A percentile compares a stretch with the other conserved stretches of the same genome.
phyloP scores from a whole-genome alignment of 1,140 invertebrate species.

The Pissodes strobi region DNA sequence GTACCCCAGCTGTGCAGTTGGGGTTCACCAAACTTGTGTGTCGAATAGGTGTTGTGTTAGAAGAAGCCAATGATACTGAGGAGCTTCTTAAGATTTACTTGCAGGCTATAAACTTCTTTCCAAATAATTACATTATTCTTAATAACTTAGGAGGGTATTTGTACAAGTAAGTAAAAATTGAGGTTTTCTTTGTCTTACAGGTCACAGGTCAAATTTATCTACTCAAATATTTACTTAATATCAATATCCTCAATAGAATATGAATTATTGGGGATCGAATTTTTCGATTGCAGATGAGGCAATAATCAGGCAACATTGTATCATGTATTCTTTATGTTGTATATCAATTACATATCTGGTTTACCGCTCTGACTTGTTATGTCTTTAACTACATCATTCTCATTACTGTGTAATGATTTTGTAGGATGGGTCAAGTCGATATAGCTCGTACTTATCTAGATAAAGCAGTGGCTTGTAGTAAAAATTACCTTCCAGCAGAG shows the following conservation, averaged over 20 bases:
- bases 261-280: too few relatives aligned
- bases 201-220: too few relatives aligned
- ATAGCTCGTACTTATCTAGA: conserved; percentile 41
- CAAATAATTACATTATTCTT: conserved; percentile 41
- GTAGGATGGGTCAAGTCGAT: conserved; percentile 38
- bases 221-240: too few relatives aligned
- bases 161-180: conserved; percentile 36
- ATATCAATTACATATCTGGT: too few relatives aligned
- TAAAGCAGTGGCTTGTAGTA: conserved; percentile 33
- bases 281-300: too few relatives aligned
- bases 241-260: too few relatives aligned
- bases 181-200: too few relatives aligned
- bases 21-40: conserved; percentile 35
- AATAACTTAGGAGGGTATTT: conserved; percentile 46
- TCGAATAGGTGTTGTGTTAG: conserved; percentile 34
- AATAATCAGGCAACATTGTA: too few relatives aligned
- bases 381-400: too few relatives aligned
- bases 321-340: too few relatives aligned
- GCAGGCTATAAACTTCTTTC: conserved; percentile 43
- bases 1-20: conserved; percentile 30
- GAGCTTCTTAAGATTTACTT: conserved; percentile 43
- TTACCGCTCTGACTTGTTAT: too few relatives aligned
- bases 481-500: conserved; percentile 41
- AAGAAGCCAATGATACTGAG: conserved; percentile 34
- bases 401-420: too few relatives aligned